phyloP scores from a whole-genome alignment of 2,888 invertebrate genomes.

The Apodemia mormo region DNA sequence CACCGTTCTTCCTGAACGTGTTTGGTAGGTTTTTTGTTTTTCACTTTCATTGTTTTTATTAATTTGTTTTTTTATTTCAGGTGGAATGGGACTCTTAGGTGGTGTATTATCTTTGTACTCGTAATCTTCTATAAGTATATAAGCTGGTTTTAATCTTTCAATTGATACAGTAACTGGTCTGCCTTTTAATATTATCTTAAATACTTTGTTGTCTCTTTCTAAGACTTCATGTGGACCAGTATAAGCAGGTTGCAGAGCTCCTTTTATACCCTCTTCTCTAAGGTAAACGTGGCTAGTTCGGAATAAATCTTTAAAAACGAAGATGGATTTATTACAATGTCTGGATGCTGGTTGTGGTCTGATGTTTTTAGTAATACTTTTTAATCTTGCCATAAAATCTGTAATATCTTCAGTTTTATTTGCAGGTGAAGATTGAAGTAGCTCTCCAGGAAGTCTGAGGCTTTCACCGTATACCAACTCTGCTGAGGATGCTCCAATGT shows the following conservation, averaged over 20 bases:
- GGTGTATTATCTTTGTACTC: too few relatives aligned
- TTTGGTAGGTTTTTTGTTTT: too few relatives aligned
- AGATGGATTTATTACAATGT: neutral
- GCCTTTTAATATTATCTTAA: constrained; percentile 35
- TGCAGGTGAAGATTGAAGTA: neutral
- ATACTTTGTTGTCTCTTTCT: constrained; percentile 35
- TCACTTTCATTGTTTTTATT: too few relatives aligned
- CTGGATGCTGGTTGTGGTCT: constrained; percentile 1
- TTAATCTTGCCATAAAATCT: neutral
- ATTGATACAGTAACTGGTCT: constrained; percentile 36
- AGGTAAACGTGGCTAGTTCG: neutral
- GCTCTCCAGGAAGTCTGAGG: neutral
- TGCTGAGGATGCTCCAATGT: too few relatives aligned
- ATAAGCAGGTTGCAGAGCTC: constrained; percentile 40
- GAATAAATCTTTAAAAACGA: neutral
- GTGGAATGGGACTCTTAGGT: too few relatives aligned
- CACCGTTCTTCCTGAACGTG: too few relatives aligned
- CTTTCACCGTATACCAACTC: neutral
- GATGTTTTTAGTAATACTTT: neutral
- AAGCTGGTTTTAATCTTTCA: constrained; percentile 41
- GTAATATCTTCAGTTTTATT: neutral
- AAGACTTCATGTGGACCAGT: constrained; percentile 41
- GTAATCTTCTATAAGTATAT: constrained; percentile 18
- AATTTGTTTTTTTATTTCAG: too few relatives aligned
- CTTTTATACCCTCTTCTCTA: neutral